Evolutionary conservation across 2,888 invertebrate genomes (phyloP), one percentile per base, ranked within the genome.

Genomic region (Helleia helle): DNA sequence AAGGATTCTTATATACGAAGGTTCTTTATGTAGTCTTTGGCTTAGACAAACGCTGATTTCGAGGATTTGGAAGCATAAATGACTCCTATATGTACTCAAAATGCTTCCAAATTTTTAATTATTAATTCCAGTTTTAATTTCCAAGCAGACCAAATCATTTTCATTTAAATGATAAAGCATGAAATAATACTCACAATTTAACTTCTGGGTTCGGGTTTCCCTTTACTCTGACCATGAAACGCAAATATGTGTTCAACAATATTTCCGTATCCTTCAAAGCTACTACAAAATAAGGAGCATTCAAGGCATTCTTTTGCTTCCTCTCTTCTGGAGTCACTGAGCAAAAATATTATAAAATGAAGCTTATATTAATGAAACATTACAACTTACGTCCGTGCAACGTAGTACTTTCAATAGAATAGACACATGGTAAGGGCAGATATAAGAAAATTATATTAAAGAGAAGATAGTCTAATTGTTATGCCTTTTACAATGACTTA

Each of bases 151-250:
- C n/a, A n/a, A n/a, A n/a, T n/a, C n/a, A n/a, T n/a, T n/a, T n/a
- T n/a, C n/a, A n/a, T n/a, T n/a, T n/a, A n/a, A n/a, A n/a, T n/a
- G n/a, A n/a, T n/a, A n/a, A n/a, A n/a, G n/a, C n/a, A n/a, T n/a
- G n/a, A 29, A 37, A 11, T 3, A 31, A 36, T 56, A 89, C 93
- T 90, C 84, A 96, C 97, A 98, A 97, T 72, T 90, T 91, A 34
- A 98, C 89, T 49, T 91, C 91, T 1, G 99, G 98, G 63, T 92
- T 93, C 1, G 96, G 96, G 56, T 94, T 91, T 6, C 96, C 96
- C 54, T 91, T 91, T 39, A 95, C 92, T 73, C 93, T 93, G 44
- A 96, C 89, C 91, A 96, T 92, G 67, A 95, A 96, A 22, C 95
- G 88, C 41, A 96, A 87, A 61, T 93, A 93, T 0, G 96, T 95